Evolutionary conservation across 2,888 invertebrate genomes (phyloP), one percentile per base, ranked within the genome.

Genomic region (Atethmia centrago): DNA sequence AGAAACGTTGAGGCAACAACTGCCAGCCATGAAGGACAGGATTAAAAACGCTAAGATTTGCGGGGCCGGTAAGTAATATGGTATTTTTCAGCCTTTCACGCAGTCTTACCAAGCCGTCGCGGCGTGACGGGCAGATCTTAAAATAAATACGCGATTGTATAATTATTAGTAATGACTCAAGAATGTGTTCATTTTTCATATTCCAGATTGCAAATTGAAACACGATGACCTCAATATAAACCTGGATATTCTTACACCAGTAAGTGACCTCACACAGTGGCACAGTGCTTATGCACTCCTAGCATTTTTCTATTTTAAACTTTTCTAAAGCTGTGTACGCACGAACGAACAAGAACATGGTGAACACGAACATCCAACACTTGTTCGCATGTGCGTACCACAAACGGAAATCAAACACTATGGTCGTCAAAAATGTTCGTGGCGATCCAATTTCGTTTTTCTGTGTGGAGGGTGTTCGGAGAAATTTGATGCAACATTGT

Each of bases 191-290:
- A 47, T 47, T 21, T 63, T 45, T 74, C 68, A 63, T 71, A 64
- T 95, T 94, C 53, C 92, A 96, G 96, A 96, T 89, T 96, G 96
- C 85, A 95, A 94, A 85, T 88, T 96, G 79, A 96, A 96, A 88
- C 96, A 96, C 45, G 96, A 96, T 56, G 96, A 96, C 85, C 92
- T 96, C 19, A 96, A 96, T 74, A 96, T 96, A 55, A 96, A 96
- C 84, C 89, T 96, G 89, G 96, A 96, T 82, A 91, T 96, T 71
- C 89, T 96, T 71, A 96, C 95, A 71, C 95, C 96, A 74, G 96
- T 96, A 92, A 93, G 93, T 83, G 16, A 0, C 3, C 0, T n/a
- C 40, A 28, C 42, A 28, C 21, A 51, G 25, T 19, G 12, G 3
- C 7, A 19, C 7, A 5, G 42, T 42, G 42, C 4, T 12, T 7